Percentiles rank a stretch among this genome's conserved stretches.
Conservation (phyloP, 2,797 vertebrate species). For the Halcyon leucocephala region DNA sequence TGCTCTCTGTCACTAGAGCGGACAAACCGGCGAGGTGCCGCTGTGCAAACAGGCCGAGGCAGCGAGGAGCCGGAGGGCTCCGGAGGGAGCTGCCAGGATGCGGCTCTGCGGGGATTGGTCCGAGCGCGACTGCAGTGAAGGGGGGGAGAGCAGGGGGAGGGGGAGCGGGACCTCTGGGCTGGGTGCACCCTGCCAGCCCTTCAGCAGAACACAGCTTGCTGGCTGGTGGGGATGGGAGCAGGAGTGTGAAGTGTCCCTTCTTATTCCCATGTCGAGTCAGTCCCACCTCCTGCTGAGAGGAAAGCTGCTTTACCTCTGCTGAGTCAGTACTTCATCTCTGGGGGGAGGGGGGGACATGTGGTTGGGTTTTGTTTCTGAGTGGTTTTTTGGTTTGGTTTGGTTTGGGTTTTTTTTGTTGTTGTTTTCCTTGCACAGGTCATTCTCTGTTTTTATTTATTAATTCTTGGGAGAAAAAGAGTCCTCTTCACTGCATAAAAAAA, state of each 20-base stretch:
- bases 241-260: neutral
- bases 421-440: neutral
- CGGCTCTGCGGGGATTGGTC: slow-evolving; percentile 81
- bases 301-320: neutral
- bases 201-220: neutral
- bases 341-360: neutral
- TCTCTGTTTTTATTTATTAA: neutral
- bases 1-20: neutral
- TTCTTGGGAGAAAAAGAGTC: neutral
- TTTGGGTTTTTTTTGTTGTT: too few species aligned
- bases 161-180: neutral
- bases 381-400: too few species aligned
- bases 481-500: neutral
- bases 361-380: too few species aligned
- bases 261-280: neutral
- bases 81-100: slow-evolving; percentile 29
- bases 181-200: neutral
- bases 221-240: neutral
- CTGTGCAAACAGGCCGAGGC: slow-evolving; percentile 55
- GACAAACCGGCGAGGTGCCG: neutral
- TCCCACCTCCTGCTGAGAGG: neutral
- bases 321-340: neutral
- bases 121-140: slow-evolving; percentile 80
- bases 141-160: slow-evolving; percentile 41
- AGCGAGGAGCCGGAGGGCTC: slow-evolving; percentile 39